A percentile compares a stretch with the other conserved stretches of the same genome.
Conservation (phyloP, 92 coral and sea anemone genomes). For the Heliopora coerulea region DNA sequence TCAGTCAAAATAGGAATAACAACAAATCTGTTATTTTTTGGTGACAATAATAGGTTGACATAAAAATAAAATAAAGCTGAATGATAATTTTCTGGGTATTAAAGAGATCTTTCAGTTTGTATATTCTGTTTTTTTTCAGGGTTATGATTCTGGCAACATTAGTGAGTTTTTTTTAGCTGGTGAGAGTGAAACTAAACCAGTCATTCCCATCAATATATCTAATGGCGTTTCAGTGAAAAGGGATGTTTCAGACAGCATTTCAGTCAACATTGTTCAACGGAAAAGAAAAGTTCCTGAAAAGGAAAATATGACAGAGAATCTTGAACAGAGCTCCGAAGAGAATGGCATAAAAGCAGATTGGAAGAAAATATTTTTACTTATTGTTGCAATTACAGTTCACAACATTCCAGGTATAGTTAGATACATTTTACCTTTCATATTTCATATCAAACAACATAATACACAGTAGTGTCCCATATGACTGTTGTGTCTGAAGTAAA, state of each 20-base stretch:
- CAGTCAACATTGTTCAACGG: constrained; percentile 11
- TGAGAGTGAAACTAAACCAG: constrained; percentile 2
- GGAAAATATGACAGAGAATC: not conserved
- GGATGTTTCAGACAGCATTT: not conserved
- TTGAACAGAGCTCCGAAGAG: not conserved
- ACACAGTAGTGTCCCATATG: too few species aligned
- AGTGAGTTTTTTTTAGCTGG: constrained; percentile 27
- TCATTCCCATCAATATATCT: not conserved
- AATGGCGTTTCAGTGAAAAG: not conserved
- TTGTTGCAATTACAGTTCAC: constrained; percentile 93
- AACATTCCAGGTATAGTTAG: constrained; percentile 83
- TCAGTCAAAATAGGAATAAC: too few species aligned
- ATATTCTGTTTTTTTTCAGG: not conserved
- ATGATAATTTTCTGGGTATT: too few species aligned
- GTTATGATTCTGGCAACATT: constrained; percentile 22
- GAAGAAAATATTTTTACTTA: constrained; percentile 81
- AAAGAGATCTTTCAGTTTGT: too few species aligned
- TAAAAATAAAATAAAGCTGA: too few species aligned
- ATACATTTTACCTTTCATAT: too few species aligned
- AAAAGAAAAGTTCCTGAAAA: not conserved
- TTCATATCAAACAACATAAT: too few species aligned
- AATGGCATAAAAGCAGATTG: constrained; percentile 57
- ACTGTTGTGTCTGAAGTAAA: too few species aligned
- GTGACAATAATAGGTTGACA: too few species aligned
- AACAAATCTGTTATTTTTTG: too few species aligned